Percentiles rank a stretch among this genome's conserved stretches.
phyloP scores from a whole-genome alignment of 2,113 vertebrate genomes.

The Diadophis punctatus region DNA sequence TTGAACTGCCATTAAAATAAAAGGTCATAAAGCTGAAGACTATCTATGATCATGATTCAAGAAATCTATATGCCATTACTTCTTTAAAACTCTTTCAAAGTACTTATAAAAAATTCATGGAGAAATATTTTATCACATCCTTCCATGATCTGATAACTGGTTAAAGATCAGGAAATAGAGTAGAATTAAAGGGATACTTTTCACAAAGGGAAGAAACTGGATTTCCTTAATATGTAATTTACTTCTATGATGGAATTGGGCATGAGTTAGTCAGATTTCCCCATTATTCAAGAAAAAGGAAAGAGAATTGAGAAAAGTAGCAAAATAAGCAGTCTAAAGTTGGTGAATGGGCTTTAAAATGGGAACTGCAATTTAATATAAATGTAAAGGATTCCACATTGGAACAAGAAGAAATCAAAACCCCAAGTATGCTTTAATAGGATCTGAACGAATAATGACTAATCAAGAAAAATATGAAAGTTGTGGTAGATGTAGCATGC shows the following conservation, averaged over 20 bases:
- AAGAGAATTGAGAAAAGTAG: background rate
- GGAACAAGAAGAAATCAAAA: background rate
- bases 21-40: background rate
- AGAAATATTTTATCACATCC: background rate
- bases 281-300: background rate
- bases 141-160: background rate
- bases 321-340: background rate
- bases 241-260: background rate
- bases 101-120: background rate
- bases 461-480: background rate
- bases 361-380: background rate
- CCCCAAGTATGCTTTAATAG: background rate
- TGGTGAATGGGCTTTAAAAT: background rate
- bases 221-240: background rate
- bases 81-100: background rate
- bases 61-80: background rate
- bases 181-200: background rate
- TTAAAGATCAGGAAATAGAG: background rate
- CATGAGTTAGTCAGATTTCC: background rate
- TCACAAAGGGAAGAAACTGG: background rate
- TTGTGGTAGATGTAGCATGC: background rate
- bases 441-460: background rate
- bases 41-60: background rate
- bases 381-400: background rate
- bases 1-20: background rate